Base-by-base conservation (phyloP, 2,888 invertebrate genomes). In the Caradrina kadenii region DNA sequence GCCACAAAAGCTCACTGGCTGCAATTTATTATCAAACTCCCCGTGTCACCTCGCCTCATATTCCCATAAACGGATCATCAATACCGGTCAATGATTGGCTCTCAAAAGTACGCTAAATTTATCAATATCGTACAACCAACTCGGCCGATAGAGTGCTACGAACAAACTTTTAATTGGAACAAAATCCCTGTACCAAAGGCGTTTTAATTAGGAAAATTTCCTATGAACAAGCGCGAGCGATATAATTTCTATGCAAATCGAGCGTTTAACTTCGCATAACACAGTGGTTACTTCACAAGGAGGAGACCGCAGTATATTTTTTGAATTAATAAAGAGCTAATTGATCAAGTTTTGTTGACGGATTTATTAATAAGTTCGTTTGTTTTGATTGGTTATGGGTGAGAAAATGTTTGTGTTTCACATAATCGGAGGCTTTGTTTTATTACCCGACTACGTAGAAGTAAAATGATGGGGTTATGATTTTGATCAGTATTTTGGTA, bases 201-300 rank as follows among this genome's bases (percentile, higher is more conserved):
- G 93, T 94, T 95, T 94, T 95, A 95, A 95, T 95, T 95, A 95
- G 94, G 93, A 93, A 94, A 94, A 93, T 95, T 95, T 94, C 92
- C 93, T 90, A 94, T 93, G 94, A 93, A 94, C 94, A 93, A 93
- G 91, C 92, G 91, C 93, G 91, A 91, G 91, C 93, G 90, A 92
- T 94, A 96, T 96, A 94, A 96, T 95, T 94, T 95, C 94, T 92
- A 95, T 96, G 95, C 94, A 95, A 96, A 96, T 96, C 92, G 89
- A 91, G 91, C 94, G 91, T 94, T 94, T 94, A 95, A 94, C 93
- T 95, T 94, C 90, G 91, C 90, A 92, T 93, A 92, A 92, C 90
- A 88, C 85, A 87, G 83, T 73, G 73, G 71, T 79, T 86, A 89
- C 88, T 87, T 80, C 74, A 64, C 75, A 83, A 85, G 86, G 85